phyloP scores from a whole-genome alignment of 2,888 invertebrate genomes.

The Cyclophora albipunctata region DNA sequence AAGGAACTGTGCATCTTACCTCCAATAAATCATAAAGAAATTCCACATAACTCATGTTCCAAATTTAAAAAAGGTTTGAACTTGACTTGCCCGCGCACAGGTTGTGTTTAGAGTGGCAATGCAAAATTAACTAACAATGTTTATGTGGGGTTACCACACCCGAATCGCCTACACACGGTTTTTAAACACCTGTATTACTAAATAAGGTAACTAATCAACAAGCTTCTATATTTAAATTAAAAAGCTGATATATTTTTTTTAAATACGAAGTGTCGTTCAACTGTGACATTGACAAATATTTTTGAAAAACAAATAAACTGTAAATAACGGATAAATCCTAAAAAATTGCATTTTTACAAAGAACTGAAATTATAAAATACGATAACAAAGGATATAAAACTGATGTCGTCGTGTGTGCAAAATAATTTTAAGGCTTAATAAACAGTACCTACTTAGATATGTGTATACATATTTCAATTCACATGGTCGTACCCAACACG shows the following conservation, averaged over 20 bases:
- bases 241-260: constrained; percentile 3
- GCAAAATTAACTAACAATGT: constrained; percentile 41
- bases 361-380: no score
- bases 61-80: constrained; percentile 16
- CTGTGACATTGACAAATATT: constrained; percentile 13
- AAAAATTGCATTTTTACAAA: no score
- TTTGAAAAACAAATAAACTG: background rate
- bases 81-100: constrained; percentile 35
- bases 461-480: constrained; percentile 13
- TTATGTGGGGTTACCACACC: constrained; percentile 52
- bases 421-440: background rate
- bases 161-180: constrained; percentile 46
- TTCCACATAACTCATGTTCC: constrained; percentile 57
- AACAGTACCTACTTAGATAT: constrained; percentile 1
- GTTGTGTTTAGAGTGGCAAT: constrained; percentile 42
- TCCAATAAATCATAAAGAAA: constrained; percentile 60
- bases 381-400: no score
- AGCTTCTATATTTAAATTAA: constrained; percentile 19
- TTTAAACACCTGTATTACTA: constrained; percentile 17
- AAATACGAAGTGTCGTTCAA: constrained; percentile 2
- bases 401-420: no score
- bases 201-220: constrained; percentile 24
- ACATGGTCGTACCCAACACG: constrained; percentile 28
- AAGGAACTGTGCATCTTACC: constrained; percentile 31
- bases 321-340: no score